Evolutionary conservation across 2,888 invertebrate genomes (phyloP), one percentile per base, ranked within the genome.

Genomic region (Steinernema scapterisci): DNA sequence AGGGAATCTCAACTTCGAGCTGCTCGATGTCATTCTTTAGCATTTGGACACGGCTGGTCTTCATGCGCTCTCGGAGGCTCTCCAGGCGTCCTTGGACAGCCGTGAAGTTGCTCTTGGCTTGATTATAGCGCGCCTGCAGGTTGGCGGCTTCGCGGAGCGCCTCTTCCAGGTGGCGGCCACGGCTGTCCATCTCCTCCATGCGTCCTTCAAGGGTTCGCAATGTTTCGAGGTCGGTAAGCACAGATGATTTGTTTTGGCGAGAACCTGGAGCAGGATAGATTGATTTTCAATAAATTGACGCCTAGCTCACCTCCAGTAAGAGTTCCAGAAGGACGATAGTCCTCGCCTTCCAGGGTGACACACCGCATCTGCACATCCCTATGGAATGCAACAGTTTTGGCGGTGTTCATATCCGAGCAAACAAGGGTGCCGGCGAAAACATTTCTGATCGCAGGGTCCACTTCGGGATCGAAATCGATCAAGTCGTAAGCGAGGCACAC

Each of bases 271-370:
- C 25, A 21, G 3, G 21, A 19, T 7, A 19, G 16, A 51, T 38
- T 21, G n/a, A 51, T 72, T 25, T 46, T 21, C 9, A 54, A n/a
- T 9, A 19, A 72, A 72, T 48, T 19, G 54, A 9, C 7, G 54
- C 77, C 16, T 89, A 83, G 38, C 19, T 54, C 51, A 87, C 97
- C 97, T 85, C 97, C 97, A 74, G 94, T 92, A 45, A 97, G 90
- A 9, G 93, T 93, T 83, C 97, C 99, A 72, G 92, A 90, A 0
- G 97, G 95, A 89, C 95, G 95, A 81, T 93, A 92, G 45, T 93
- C 92, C 88, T 97, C 97, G 0, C 97, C 99, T 81, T 94, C 94
- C 3, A 94, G 88, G 0, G 97, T 96, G 25, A 97, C 94, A 21
- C 88, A 87, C 72, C 88, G 88, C 74, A 88, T 72, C 45, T 25